These are phyloP conservation scores for Leptinotarsa haldemani DNA, from an alignment of 2,888 invertebrate genomes.

Conservation along the genomic window DNA sequence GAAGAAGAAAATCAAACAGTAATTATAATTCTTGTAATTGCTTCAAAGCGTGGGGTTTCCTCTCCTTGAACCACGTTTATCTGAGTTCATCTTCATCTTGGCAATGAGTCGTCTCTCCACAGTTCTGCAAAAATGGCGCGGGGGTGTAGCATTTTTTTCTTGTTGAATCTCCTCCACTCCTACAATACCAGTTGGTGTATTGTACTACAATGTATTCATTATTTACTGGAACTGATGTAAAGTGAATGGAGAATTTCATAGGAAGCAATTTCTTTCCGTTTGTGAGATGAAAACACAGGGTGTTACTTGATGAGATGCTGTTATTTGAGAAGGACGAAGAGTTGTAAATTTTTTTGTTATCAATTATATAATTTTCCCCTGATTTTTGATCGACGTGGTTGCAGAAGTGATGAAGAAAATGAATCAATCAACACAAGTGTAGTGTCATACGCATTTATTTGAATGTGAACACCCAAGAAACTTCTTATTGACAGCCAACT, in stretches of 20 bases:
- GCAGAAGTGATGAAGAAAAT: too few relatives aligned
- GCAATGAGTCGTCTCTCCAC: constrained; percentile 30
- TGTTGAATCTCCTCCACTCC: constrained; percentile 25
- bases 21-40: constrained; percentile 55
- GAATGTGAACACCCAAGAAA: too few relatives aligned
- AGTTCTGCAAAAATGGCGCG: constrained; percentile 27
- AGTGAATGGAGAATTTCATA: not conserved
- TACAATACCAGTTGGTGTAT: constrained; percentile 26
- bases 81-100: constrained; percentile 49
- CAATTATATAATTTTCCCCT: too few relatives aligned
- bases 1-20: constrained; percentile 41
- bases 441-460: too few relatives aligned
- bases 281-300: not conserved
- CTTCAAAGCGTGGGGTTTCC: constrained; percentile 51
- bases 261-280: not conserved
- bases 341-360: too few relatives aligned
- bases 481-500: too few relatives aligned
- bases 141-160: constrained; percentile 36
- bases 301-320: too few relatives aligned
- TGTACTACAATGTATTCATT: constrained; percentile 7
- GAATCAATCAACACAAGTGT: too few relatives aligned
- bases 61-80: constrained; percentile 52
- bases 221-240: not conserved
- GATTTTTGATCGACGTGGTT: too few relatives aligned
- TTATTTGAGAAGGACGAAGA: too few relatives aligned